Conservation (phyloP, 2,888 invertebrate genomes). For the Leucophora obtusa region DNA sequence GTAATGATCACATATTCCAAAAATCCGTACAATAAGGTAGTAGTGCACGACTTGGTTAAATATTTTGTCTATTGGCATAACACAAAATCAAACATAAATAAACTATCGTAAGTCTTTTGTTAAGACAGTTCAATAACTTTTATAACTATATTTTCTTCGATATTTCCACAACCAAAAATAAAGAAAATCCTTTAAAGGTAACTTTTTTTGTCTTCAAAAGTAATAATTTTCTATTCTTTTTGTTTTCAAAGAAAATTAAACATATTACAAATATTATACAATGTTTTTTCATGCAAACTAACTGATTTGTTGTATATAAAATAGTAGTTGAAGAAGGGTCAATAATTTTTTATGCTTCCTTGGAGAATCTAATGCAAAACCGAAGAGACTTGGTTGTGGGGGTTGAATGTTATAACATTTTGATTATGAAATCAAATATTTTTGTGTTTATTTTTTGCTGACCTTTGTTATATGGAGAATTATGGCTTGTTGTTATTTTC, state of each 20-base stretch:
- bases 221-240: constrained; percentile 58
- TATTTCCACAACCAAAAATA: constrained; percentile 6
- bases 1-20: too few species aligned
- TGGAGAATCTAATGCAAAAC: constrained; percentile 36
- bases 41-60: constrained; percentile 8
- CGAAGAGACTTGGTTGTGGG: background rate
- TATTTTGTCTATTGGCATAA: constrained; percentile 8
- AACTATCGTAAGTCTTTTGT: constrained; percentile 34
- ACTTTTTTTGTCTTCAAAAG: constrained; percentile 27
- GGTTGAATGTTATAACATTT: constrained; percentile 44
- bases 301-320: background rate
- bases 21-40: background rate
- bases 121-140: constrained; percentile 69
- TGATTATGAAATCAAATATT: constrained; percentile 56
- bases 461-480: constrained; percentile 40
- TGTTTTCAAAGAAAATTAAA: constrained; percentile 34
- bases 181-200: constrained; percentile 54
- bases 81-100: constrained; percentile 9
- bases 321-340: constrained; percentile 36
- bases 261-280: constrained; percentile 58
- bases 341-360: constrained; percentile 61
- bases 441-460: constrained; percentile 58
- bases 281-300: constrained; percentile 39
- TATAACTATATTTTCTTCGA: constrained; percentile 68
- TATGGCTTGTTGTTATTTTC: constrained; percentile 28